Base-by-base conservation (phyloP, 2,888 invertebrate species). In the Drosophila diplacantha region DNA sequence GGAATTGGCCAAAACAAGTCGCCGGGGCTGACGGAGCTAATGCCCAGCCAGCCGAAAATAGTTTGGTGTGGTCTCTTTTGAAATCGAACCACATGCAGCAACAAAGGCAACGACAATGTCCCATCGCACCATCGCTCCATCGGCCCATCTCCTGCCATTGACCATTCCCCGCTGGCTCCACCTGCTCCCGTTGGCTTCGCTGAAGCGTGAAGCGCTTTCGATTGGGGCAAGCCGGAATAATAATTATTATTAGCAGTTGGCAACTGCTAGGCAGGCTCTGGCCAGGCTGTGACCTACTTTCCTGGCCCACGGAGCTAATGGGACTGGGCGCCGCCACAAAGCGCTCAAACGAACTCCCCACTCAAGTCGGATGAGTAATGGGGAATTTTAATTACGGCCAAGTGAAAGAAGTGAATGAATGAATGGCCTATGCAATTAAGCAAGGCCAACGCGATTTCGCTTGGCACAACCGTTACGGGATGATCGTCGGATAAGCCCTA, bases 31-130 rank as follows among this genome's bases (percentile, higher is more conserved):
- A 39, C 14, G 29, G 16, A n/a, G 44, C 20, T 50, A 34, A 58
- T 83, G 79, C 69, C 68, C 84, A 82, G 44, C 71, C 77, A 80
- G 67, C 57, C 66, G 71, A 63, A 70, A 74, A 81, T 71, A 79
- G 71, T 70, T 61, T 62, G 50, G 44, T 44, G 22, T 44, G 55
- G 53, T 54, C 49, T 22, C 38, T 35, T 50, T 54, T 29, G 41
- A 58, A 58, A 47, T 59, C 43, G 47, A 43, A 46, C n/a, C 46
- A 11, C 16, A 35, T 14, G 12, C 4, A 22, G 16, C 44, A 44
- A 44, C 46, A 58, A 43, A 43, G 22, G 29, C 14, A 29, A 8
- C 35, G 59, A 22, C 59, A 59, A 16, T 34, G 41, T 58, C 53
- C 56, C 38, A 38, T 20, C 12, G 18, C 37, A 12, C 18, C 44